A percentile compares a stretch with the other conserved stretches of the same genome.
Conservation (phyloP, 1,140 invertebrate species). For the Papilio glaucus region DNA sequence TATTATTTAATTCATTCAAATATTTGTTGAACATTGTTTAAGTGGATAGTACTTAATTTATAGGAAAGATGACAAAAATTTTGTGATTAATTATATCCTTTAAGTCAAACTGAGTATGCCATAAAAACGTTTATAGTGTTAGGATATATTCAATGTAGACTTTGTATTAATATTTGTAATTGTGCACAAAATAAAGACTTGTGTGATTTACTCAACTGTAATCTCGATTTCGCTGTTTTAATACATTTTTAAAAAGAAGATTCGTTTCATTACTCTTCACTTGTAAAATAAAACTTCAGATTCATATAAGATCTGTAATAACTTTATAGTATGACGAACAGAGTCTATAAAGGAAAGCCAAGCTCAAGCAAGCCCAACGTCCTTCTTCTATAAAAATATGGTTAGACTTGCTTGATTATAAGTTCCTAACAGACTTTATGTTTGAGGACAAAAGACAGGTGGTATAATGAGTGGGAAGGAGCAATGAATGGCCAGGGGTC, state of each 20-base stretch:
- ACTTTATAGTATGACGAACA: too few species aligned
- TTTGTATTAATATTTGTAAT: constrained; percentile 44
- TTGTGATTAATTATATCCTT: constrained; percentile 37
- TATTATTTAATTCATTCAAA: constrained; percentile 15
- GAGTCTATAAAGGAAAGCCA: too few species aligned
- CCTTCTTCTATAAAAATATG: too few species aligned
- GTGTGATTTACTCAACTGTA: constrained; percentile 63
- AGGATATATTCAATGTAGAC: constrained; percentile 44
- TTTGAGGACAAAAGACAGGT: too few species aligned
- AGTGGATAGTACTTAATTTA: constrained; percentile 42
- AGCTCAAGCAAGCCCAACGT: too few species aligned
- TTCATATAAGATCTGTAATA: too few species aligned
- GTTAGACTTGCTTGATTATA: too few species aligned
- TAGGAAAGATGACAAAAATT: constrained; percentile 20
- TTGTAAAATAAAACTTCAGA: constrained; percentile 9
- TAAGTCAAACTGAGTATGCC: constrained; percentile 42
- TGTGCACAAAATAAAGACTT: constrained; percentile 60
- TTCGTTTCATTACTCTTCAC: constrained; percentile 45
- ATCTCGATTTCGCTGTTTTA: constrained; percentile 77
- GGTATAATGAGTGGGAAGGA: too few species aligned
- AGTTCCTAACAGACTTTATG: too few species aligned
- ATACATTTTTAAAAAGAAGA: constrained; percentile 74
- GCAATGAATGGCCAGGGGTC: too few species aligned
- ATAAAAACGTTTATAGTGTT: constrained; percentile 43
- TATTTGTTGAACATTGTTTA: constrained; percentile 23